These are phyloP conservation scores for Patella pellucida DNA, from an alignment of 2,888 invertebrate genomes.

Conservation along the genomic window DNA sequence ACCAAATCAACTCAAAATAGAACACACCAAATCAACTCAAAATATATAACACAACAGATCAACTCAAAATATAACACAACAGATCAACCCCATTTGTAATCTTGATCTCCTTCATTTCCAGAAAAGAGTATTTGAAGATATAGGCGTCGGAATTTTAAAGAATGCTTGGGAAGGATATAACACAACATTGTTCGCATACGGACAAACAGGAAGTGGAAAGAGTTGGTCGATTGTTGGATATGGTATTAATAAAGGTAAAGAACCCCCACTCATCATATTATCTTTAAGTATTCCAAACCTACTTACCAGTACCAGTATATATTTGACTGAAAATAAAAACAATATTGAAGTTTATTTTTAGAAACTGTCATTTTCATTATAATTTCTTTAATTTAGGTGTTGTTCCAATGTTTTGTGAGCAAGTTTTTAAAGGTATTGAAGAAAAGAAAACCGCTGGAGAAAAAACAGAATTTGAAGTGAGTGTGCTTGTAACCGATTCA, in stretches of 20 bases:
- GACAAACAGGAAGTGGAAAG: constrained; percentile 76
- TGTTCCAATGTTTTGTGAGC: constrained; percentile 74
- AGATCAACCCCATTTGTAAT: too few relatives aligned
- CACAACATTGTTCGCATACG: constrained; percentile 76
- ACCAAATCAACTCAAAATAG: too few relatives aligned
- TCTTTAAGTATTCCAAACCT: neutral
- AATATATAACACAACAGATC: too few relatives aligned
- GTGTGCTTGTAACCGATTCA: constrained; percentile 11
- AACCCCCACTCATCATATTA: neutral
- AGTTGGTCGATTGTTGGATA: constrained; percentile 76
- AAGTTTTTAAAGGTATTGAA: constrained; percentile 74
- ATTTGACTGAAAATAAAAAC: neutral
- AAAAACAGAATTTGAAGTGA: constrained; percentile 68
- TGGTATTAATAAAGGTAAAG: constrained; percentile 74
- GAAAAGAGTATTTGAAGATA: constrained; percentile 74
- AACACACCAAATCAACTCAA: too few relatives aligned
- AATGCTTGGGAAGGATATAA: constrained; percentile 77
- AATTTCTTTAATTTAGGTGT: constrained; percentile 70
- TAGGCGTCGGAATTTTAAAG: constrained; percentile 74
- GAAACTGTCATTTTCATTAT: neutral
- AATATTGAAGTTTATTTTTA: neutral
- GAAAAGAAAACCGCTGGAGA: constrained; percentile 66
- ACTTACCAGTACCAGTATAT: neutral
- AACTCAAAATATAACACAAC: too few relatives aligned
- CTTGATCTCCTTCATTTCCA: constrained; percentile 49